Evolutionary conservation across 2,888 invertebrate genomes (phyloP).

Genomic region (Spilarctia lutea): DNA sequence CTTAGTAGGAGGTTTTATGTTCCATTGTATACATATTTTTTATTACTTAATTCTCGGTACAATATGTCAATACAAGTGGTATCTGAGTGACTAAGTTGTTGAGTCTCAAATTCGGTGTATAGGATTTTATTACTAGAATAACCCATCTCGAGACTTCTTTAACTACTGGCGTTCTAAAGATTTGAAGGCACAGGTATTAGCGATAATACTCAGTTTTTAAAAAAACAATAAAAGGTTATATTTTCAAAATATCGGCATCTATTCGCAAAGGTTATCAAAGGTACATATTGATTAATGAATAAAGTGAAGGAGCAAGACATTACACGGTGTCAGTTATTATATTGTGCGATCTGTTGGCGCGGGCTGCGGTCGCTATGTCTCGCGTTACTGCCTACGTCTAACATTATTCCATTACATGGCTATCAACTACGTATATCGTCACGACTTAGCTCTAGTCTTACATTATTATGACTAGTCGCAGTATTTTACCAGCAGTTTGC

Average conservation of each 20-base stretch:
- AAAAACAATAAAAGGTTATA: background rate
- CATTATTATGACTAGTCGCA: background rate
- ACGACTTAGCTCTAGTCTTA: conserved; percentile 3
- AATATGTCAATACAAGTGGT: no score
- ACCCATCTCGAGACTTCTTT: no score
- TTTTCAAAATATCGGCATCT: background rate
- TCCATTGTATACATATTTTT: no score
- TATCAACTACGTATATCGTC: conserved; percentile 25
- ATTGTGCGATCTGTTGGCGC: conserved; percentile 40
- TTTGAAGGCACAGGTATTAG: no score
- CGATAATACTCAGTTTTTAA: no score
- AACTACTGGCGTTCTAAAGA: no score
- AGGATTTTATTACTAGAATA: no score
- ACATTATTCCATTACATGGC: conserved; percentile 45
- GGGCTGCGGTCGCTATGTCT: conserved; percentile 57
- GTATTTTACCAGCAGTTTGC: background rate
- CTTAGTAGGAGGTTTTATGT: no score
- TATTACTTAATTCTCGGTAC: no score
- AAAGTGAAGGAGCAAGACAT: background rate
- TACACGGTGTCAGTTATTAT: background rate
- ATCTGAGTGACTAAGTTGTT: no score
- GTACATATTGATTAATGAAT: background rate
- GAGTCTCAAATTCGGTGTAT: no score
- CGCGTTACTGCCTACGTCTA: conserved; percentile 54
- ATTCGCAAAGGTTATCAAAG: background rate